Evolutionary conservation across 1,140 invertebrate species (phyloP), one percentile per base, ranked within the genome.

Genomic region (Hypothenemus hampei): DNA sequence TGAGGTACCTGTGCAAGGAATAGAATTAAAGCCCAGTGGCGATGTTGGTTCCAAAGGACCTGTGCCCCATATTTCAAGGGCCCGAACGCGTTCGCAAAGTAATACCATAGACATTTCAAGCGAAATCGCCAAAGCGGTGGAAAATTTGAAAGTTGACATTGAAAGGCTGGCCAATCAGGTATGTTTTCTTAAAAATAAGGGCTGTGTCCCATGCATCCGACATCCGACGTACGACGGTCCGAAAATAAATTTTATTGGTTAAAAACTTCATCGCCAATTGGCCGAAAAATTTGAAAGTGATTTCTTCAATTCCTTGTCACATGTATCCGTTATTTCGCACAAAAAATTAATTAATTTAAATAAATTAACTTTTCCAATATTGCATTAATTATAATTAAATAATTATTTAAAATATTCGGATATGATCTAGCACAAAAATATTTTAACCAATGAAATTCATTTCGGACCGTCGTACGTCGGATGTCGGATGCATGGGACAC

Each of bases 1-100:
- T 43, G 84, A 87, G 65, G 79, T 85, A 65, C 36, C 36, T 16
- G 16, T 16, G 16, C 11, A 37, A 18, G 11, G 11, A 37, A 18
- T 11, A 11, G 36, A 37, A 37, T 8, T 36, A 6, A 22, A 20
- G 22, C 19, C 10, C 18, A 18, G 41, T 29, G 21, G 22, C 22
- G 10, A 46, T 39, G 47, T 24, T 16, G 49, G 23, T 21, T 61
- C 60, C 54, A 47, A 51, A 23, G 29, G 15, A 15, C n/a, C n/a
- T n/a, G 61, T 52, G 44, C 59, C 64, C 15, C 65, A 67, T 33
- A 40, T 64, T 7, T 61, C 65, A 5, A 57, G 64, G 15, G 16
- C 59, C 7, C 65, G 59, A 58, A 56, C 53, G 36, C 61, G 62
- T 45, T 29, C 59, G 4, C 33, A 57, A 1, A 41, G 22, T 8